These are phyloP conservation scores for Dendroctonus valens DNA, from an alignment of 1,140 invertebrate species.

Conservation along the genomic window DNA sequence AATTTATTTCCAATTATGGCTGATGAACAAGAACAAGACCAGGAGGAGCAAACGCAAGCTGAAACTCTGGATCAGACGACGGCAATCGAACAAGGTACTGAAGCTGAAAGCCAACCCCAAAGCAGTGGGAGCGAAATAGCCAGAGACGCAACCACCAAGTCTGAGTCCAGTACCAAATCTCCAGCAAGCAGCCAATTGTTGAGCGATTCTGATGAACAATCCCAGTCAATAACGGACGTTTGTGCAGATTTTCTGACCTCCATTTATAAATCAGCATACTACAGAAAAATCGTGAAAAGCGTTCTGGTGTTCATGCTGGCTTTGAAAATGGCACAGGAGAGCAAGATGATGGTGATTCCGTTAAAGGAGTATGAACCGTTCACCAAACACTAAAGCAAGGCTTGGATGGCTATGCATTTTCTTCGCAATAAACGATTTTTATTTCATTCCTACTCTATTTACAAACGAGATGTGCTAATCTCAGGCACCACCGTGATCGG, in stretches of 20 bases:
- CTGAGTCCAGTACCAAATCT: neutral
- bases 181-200: neutral
- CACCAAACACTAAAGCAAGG: neutral
- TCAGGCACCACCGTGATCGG: too few species aligned
- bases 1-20: too few species aligned
- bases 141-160: neutral
- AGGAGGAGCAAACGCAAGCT: too few species aligned
- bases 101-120: neutral
- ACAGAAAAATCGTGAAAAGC: slow-evolving; percentile 27
- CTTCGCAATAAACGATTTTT: too few species aligned
- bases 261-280: slow-evolving; percentile 19
- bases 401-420: too few species aligned
- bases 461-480: too few species aligned
- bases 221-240: slow-evolving; percentile 7
- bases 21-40: too few species aligned
- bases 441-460: too few species aligned
- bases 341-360: slow-evolving; percentile 29
- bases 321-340: slow-evolving; percentile 29
- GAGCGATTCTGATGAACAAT: neutral
- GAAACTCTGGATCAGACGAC: neutral
- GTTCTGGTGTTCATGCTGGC: slow-evolving; percentile 26
- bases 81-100: neutral
- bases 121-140: neutral
- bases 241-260: slow-evolving; percentile 7
- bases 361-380: slow-evolving; percentile 33